Conservation (phyloP, 2,797 vertebrate genomes). For the Poeciliopsis presidionis region DNA sequence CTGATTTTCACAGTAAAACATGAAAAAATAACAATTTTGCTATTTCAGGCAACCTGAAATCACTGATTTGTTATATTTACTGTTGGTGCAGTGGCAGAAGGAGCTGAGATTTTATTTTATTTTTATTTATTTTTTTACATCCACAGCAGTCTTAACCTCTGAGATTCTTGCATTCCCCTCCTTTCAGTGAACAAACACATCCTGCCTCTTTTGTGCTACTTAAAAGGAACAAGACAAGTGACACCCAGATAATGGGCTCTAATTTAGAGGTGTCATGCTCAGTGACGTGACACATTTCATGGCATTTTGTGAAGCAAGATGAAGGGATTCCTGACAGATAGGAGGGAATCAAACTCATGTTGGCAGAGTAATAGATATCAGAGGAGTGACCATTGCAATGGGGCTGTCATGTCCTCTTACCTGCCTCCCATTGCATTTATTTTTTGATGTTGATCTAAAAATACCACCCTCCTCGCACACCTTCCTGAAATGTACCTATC, state of each 20-base stretch:
- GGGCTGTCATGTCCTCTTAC: conserved; percentile 79
- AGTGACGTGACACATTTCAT: conserved; percentile 75
- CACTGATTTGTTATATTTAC: neutral
- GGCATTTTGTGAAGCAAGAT: conserved; percentile 54
- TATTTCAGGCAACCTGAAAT: neutral
- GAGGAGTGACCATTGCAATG: conserved; percentile 82
- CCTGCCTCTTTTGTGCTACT: conserved; percentile 60
- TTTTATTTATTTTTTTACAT: neutral
- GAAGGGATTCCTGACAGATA: conserved; percentile 42
- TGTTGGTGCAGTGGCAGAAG: neutral
- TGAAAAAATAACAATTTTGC: neutral
- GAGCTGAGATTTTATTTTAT: conserved; percentile 6
- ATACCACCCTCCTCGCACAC: neutral
- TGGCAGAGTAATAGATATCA: conserved; percentile 86
- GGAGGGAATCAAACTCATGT: conserved; percentile 80
- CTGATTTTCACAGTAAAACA: neutral
- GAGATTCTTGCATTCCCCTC: conserved; percentile 10
- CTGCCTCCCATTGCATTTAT: conserved; percentile 54
- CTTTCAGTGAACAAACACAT: conserved; percentile 14
- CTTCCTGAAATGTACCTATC: conserved; percentile 10
- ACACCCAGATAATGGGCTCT: conserved; percentile 86
- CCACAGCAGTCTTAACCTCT: conserved; percentile 21
- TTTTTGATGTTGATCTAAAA: conserved; percentile 70
- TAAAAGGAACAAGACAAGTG: conserved; percentile 81
- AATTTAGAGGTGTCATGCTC: conserved; percentile 86